Conservation (phyloP, 1,140 invertebrate species). For the Saxidomus purpurata region DNA sequence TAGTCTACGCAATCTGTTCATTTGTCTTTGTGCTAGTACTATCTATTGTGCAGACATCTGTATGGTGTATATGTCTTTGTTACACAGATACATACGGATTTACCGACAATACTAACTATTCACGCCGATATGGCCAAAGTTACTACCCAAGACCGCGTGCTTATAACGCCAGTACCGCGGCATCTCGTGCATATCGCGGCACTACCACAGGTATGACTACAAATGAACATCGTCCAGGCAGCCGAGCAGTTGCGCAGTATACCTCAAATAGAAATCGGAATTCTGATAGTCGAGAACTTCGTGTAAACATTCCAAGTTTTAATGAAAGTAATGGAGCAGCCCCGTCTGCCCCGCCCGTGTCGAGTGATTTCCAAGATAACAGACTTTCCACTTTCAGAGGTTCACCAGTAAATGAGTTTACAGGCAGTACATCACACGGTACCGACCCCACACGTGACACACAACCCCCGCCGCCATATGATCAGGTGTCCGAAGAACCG, state of each 20-base stretch:
- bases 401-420: not conserved
- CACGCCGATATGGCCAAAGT: not conserved
- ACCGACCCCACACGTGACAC: not conserved
- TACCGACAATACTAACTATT: not conserved
- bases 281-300: not conserved
- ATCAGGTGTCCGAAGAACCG: not conserved
- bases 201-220: too few relatives aligned
- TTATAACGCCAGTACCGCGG: not conserved
- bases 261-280: not conserved
- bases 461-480: not conserved
- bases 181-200: too few relatives aligned
- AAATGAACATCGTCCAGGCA: not conserved
- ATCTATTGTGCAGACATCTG: not conserved
- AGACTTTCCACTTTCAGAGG: not conserved
- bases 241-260: not conserved
- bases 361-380: not conserved
- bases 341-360: not conserved
- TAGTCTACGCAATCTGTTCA: not conserved
- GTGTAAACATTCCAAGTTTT: not conserved
- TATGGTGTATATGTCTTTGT: not conserved
- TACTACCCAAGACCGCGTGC: not conserved
- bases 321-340: not conserved
- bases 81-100: constrained; percentile 10
- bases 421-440: not conserved
- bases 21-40: constrained; percentile 1